phyloP scores from a whole-genome alignment of 2,888 invertebrate genomes.

The Pogonocherus hispidulus region DNA sequence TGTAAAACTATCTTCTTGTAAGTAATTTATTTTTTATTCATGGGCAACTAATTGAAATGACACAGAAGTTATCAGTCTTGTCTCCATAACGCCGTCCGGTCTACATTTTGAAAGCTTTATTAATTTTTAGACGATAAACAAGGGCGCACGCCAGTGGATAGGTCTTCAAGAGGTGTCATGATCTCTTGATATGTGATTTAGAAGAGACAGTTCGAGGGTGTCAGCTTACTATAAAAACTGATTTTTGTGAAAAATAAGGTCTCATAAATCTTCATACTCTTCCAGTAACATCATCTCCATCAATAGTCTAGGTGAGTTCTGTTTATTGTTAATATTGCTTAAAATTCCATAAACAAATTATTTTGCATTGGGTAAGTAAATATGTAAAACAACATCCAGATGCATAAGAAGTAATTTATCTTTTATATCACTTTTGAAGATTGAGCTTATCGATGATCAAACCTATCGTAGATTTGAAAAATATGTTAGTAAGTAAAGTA shows the following conservation, averaged over 20 bases:
- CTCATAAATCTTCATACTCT: constrained; percentile 14
- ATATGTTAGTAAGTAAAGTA: too few relatives aligned
- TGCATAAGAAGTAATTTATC: too few relatives aligned
- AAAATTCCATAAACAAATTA: too few relatives aligned
- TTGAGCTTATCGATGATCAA: too few relatives aligned
- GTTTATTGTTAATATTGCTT: not conserved
- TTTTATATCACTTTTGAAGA: too few relatives aligned
- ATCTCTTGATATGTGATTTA: constrained; percentile 29
- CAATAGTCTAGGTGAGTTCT: constrained; percentile 13
- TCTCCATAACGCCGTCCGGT: not conserved
- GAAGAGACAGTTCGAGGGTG: constrained; percentile 44
- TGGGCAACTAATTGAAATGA: too few relatives aligned
- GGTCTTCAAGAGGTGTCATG: constrained; percentile 30
- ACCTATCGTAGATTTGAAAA: too few relatives aligned
- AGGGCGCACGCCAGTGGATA: constrained; percentile 27
- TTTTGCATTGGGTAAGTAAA: too few relatives aligned
- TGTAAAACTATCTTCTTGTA: too few relatives aligned
- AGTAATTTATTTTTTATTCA: too few relatives aligned
- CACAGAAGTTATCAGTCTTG: not conserved
- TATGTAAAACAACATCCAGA: too few relatives aligned
- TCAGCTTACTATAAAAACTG: constrained; percentile 44
- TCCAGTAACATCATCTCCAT: constrained; percentile 10
- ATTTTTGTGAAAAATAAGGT: constrained; percentile 21
- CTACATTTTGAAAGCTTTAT: not conserved
- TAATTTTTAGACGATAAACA: not conserved